Percentiles rank a stretch among this genome's conserved stretches.
phyloP scores from a whole-genome alignment of 2,888 invertebrate species.

The Rotaria sp. region DNA sequence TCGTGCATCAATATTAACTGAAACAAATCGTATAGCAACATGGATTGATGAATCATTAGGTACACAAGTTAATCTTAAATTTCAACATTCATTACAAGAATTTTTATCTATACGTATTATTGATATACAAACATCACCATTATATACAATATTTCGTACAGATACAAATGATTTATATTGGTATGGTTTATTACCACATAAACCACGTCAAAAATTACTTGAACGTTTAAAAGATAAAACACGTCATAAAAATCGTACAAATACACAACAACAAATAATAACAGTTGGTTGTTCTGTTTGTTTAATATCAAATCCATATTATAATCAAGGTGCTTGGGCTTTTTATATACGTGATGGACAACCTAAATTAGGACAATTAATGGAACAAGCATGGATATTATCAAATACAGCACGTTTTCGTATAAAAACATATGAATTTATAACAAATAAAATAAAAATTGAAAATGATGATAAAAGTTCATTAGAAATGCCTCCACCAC shows the following conservation, averaged over 20 bases:
- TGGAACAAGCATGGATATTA: constrained; percentile 91
- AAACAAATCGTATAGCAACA: constrained; percentile 81
- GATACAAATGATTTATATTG: constrained; percentile 89
- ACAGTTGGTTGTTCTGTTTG: constrained; percentile 56
- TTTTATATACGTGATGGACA: constrained; percentile 64
- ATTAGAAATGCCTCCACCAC: constrained; percentile 92
- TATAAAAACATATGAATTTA: constrained; percentile 41
- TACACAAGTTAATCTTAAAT: constrained; percentile 63
- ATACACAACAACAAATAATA: neutral
- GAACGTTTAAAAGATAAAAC: constrained; percentile 58
- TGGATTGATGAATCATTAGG: constrained; percentile 78
- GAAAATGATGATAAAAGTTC: constrained; percentile 47
- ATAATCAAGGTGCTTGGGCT: constrained; percentile 87
- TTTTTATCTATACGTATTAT: constrained; percentile 67
- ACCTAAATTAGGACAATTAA: constrained; percentile 82
- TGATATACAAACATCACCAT: constrained; percentile 80
- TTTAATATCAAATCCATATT: constrained; percentile 92
- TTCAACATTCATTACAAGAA: constrained; percentile 67
- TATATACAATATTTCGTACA: constrained; percentile 82
- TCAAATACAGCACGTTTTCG: constrained; percentile 80
- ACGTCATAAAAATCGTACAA: constrained; percentile 3
- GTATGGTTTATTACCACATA: constrained; percentile 86
- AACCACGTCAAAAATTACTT: constrained; percentile 84
- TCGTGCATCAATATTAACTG: constrained; percentile 80
- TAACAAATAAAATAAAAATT: neutral